Evolutionary conservation across 2,113 vertebrate genomes (phyloP).

Genomic region (Clarias gariepinus): DNA sequence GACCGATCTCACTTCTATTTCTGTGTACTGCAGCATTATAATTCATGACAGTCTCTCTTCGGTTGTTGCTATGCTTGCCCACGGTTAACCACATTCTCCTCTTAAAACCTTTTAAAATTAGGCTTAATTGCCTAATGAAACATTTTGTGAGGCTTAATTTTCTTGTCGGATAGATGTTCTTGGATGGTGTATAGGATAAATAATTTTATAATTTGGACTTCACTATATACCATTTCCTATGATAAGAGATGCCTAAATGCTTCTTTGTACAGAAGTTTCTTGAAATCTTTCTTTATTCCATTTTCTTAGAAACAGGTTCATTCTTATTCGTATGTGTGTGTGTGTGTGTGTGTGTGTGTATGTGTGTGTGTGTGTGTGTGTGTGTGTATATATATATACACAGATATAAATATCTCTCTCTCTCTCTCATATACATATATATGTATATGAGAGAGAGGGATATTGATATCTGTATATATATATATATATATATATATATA

Average conservation of each 20-base stretch:
- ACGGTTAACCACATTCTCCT: not conserved
- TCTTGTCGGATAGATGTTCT: not conserved
- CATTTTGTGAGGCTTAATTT: not conserved
- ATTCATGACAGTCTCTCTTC: conserved; percentile 7
- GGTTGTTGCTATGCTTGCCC: conserved; percentile 39
- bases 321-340: not conserved
- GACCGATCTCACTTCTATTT: not conserved
- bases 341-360: too few species aligned
- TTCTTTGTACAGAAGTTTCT: not conserved
- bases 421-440: too few species aligned
- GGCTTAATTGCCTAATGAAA: not conserved
- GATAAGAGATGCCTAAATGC: not conserved
- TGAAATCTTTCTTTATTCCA: not conserved
- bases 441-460: too few species aligned
- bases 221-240: too few species aligned
- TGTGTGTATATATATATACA: too few species aligned
- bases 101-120: not conserved
- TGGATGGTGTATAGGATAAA: not conserved
- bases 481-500: too few species aligned
- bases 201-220: not conserved
- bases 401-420: too few species aligned
- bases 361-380: too few species aligned
- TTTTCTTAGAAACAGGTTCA: not conserved
- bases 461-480: too few species aligned
- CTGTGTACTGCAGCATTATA: conserved; percentile 13